These are phyloP conservation scores for Penelope pileata DNA, from an alignment of 2,113 vertebrate genomes.

Conservation along the genomic window DNA sequence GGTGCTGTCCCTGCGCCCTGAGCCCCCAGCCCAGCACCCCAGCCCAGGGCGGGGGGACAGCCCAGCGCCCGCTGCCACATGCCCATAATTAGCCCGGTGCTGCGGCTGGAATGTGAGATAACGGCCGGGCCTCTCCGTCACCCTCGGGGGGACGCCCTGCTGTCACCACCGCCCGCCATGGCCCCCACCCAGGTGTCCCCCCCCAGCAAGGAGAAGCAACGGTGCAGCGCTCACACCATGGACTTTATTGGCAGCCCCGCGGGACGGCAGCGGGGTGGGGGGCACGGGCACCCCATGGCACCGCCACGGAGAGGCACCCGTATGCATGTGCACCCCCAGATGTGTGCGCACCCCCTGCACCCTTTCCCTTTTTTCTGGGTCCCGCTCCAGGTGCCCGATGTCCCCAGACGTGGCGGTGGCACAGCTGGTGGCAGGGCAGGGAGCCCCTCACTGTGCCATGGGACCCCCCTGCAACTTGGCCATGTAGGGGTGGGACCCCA, in stretches of 20 bases:
- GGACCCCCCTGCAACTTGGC: neutral
- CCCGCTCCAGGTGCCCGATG: neutral
- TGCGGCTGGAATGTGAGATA: slow-evolving; percentile 63
- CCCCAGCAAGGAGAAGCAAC: neutral
- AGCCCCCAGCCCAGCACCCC: neutral
- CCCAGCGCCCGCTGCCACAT: neutral
- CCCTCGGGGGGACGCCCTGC: neutral
- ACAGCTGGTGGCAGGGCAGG: neutral
- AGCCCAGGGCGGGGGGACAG: neutral
- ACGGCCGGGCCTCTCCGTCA: neutral
- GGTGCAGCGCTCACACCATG: neutral
- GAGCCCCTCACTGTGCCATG: accelerated
- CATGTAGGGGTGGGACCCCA: neutral
- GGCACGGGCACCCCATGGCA: neutral
- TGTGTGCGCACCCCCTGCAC: neutral
- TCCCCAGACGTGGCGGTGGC: accelerated
- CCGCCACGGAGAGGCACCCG: neutral
- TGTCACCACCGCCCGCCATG: neutral
- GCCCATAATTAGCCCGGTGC: slow-evolving; percentile 64
- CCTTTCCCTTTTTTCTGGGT: neutral
- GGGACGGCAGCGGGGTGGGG: neutral
- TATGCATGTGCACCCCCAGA: neutral
- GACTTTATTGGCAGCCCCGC: slow-evolving; percentile 53
- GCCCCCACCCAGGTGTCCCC: neutral
- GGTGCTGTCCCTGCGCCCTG: neutral